A percentile compares a stretch with the other conserved stretches of the same genome.
phyloP scores from a whole-genome alignment of 92 coral and sea anemone species.

The Diadumene lineata region DNA sequence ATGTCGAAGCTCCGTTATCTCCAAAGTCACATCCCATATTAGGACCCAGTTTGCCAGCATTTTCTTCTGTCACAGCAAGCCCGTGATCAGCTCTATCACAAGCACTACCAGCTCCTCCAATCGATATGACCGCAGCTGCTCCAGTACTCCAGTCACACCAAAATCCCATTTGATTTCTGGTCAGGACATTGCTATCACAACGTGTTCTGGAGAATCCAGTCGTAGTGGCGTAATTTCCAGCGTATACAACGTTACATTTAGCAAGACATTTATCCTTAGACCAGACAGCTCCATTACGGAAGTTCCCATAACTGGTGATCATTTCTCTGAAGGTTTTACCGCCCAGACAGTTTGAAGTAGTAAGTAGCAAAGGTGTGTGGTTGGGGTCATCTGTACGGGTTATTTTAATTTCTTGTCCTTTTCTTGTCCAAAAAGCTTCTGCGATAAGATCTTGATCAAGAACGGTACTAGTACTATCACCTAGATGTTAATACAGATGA shows the following conservation, averaged over 20 bases:
- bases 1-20: background rate
- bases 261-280: slow-evolving; percentile 48
- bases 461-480: background rate
- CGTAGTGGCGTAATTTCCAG: slow-evolving; percentile 48
- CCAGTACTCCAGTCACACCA: slow-evolving; percentile 67
- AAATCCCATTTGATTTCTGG: slow-evolving; percentile 38
- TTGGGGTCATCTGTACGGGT: slow-evolving; percentile 64
- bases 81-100: slow-evolving; percentile 69
- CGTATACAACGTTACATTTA: slow-evolving; percentile 48
- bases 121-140: slow-evolving; percentile 62
- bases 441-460: slow-evolving; percentile 69
- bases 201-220: slow-evolving; percentile 36
- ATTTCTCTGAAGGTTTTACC: slow-evolving; percentile 54
- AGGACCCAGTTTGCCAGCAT: slow-evolving; percentile 1
- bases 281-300: slow-evolving; percentile 49
- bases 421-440: slow-evolving; percentile 61
- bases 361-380: slow-evolving; percentile 50
- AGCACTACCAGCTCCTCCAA: slow-evolving; percentile 54
- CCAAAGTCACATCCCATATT: slow-evolving; percentile 29
- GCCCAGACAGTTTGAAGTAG: slow-evolving; percentile 51
- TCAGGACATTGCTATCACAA: slow-evolving; percentile 50
- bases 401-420: slow-evolving; percentile 54
- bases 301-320: slow-evolving; percentile 55
- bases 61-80: slow-evolving; percentile 55
- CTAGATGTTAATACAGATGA: too few relatives aligned